Evolutionary conservation across 2,888 invertebrate species (phyloP), one percentile per base, ranked within the genome.

Genomic region (Suillia variegata): DNA sequence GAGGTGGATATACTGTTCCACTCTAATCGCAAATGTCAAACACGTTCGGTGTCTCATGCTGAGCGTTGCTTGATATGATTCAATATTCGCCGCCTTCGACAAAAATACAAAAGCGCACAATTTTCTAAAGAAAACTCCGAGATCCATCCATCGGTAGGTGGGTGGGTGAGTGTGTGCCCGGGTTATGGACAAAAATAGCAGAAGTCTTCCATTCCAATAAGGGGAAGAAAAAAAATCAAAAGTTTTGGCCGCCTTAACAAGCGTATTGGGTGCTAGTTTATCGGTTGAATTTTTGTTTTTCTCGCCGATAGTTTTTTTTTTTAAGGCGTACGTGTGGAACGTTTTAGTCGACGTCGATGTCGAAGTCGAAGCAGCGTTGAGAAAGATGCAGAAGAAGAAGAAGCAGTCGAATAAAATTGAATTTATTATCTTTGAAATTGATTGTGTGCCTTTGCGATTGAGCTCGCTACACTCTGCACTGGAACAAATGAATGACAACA

Each of bases 81-180:
- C 55, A 52, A 24, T 21, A 31, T 42, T 42, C 50, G 47, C 2
- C 42, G n/a, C n/a, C n/a, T n/a, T n/a, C n/a, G n/a, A n/a, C 58
- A 62, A 58, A 67, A 68, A 71, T 71, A 71, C 71, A 71, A 71
- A 71, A 68, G 71, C 66, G 68, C 65, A 73, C 63, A 71, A 71
- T 71, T 71, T 71, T 71, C 70, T 73, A 71, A 71, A 73, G 73
- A 64, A 73, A 71, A 73, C 73, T 73, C 72, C 71, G 73, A n/a
- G n/a, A n/a, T n/a, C n/a, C n/a, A n/a, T n/a, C n/a, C n/a, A n/a
- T n/a, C n/a, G n/a, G n/a, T n/a, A n/a, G n/a, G n/a, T n/a, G n/a
- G n/a, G n/a, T n/a, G n/a, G n/a, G n/a, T n/a, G n/a, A n/a, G n/a
- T n/a, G n/a, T n/a, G n/a, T n/a, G n/a, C n/a, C n/a, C n/a, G n/a